phyloP scores from a whole-genome alignment of 2,888 invertebrate species.

The Napeogenes sylphis region DNA sequence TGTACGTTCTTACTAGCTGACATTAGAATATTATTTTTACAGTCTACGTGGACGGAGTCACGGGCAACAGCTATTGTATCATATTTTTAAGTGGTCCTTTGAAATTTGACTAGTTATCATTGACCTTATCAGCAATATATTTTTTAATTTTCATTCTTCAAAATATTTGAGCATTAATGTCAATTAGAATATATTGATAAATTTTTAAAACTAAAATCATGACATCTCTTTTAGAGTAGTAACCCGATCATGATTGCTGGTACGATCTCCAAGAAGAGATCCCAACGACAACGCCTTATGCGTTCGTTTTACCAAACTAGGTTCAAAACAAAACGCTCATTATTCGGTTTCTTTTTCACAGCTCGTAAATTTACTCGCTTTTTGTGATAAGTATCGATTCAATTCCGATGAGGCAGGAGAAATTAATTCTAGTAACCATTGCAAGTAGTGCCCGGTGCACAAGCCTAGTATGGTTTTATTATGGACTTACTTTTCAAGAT shows the following conservation, averaged over 20 bases:
- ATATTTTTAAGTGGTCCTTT: too few species aligned
- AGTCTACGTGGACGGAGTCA: too few species aligned
- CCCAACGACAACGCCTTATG: neutral
- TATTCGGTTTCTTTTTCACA: slow-evolving; percentile 26
- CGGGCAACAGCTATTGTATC: too few species aligned
- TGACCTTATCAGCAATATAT: too few species aligned
- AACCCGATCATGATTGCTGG: neutral
- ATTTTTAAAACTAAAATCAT: neutral
- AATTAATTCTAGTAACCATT: slow-evolving; percentile 46
- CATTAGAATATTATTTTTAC: too few species aligned
- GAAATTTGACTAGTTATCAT: too few species aligned
- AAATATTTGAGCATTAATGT: neutral
- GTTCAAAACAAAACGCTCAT: slow-evolving; percentile 14
- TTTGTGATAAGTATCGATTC: slow-evolving; percentile 50
- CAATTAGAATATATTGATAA: neutral
- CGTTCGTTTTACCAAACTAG: neutral
- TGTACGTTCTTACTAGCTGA: too few species aligned
- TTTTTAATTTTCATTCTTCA: too few species aligned
- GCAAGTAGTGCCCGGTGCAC: slow-evolving; percentile 30
- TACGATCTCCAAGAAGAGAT: neutral
- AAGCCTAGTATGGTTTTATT: slow-evolving; percentile 43
- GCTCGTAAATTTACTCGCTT: slow-evolving; percentile 36
- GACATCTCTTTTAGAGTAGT: neutral
- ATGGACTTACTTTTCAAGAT: slow-evolving; percentile 21
- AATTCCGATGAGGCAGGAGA: slow-evolving; percentile 57